Evolutionary conservation across 2,888 invertebrate genomes (phyloP).

Genomic region (Sphecodes monilicornis): DNA sequence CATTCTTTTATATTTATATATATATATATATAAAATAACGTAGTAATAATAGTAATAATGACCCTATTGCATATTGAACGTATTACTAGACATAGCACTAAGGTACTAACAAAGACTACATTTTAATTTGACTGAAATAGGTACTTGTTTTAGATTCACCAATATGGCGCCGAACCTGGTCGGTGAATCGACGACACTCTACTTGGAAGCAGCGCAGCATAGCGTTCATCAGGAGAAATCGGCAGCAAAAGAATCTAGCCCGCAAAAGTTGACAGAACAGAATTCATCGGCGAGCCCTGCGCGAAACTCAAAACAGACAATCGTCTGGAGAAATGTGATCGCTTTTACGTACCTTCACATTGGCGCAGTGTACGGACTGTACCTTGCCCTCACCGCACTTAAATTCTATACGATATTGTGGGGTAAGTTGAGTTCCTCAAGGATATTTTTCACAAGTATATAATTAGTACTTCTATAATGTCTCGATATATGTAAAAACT

Average conservation of each 20-base stretch:
- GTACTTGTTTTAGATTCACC: slow-evolving; percentile 68
- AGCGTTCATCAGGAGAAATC: slow-evolving; percentile 75
- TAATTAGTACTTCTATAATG: too few relatives aligned
- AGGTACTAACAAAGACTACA: too few relatives aligned
- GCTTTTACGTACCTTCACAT: slow-evolving; percentile 90
- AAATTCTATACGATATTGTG: too few relatives aligned
- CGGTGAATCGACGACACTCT: slow-evolving; percentile 86
- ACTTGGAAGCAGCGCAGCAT: slow-evolving; percentile 84
- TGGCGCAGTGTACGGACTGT: slow-evolving; percentile 89
- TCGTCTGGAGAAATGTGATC: slow-evolving; percentile 93
- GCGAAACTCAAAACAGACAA: slow-evolving; percentile 86
- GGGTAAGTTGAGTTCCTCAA: slow-evolving; percentile 84
- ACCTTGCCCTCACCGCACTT: too few relatives aligned
- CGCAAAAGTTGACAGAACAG: slow-evolving; percentile 54
- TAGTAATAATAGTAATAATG: too few relatives aligned
- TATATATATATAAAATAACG: too few relatives aligned
- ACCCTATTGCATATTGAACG: too few relatives aligned
- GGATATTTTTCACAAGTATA: not conserved
- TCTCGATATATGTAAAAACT: too few relatives aligned
- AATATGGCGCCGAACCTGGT: slow-evolving; percentile 88
- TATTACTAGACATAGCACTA: too few relatives aligned
- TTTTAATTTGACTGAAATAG: too few relatives aligned
- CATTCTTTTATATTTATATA: too few relatives aligned
- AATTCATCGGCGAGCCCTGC: slow-evolving; percentile 60
- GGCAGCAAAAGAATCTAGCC: slow-evolving; percentile 37